Evolutionary conservation across 2,797 vertebrate genomes (phyloP), one percentile per base, ranked within the genome.

Genomic region (Cryptoblepharus egeriae): DNA sequence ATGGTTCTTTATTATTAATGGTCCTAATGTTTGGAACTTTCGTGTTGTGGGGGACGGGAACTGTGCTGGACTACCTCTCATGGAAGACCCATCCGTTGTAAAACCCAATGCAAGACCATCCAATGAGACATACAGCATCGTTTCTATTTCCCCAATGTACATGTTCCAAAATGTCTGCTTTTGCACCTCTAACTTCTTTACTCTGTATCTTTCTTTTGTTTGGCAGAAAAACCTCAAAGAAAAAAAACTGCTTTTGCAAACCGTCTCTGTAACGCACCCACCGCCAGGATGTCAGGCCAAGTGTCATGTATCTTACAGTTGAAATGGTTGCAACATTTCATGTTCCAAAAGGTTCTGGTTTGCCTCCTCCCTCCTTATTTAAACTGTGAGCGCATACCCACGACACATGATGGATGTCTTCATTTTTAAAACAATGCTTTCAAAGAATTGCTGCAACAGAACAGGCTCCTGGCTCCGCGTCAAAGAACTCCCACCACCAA

Each of bases 241-340:
- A 90, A 94, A 95, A 93, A 89, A 91, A 96, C 94, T 96, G 95
- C 94, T 94, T 95, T 95, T 93, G 93, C 94, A 94, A 94, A 92
- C 95, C 81, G 93, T 95, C 91, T 95, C 93, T 92, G 94, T 89
- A 85, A 93, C 0, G 78, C 81, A 92, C 86, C 85, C 83, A 2
- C 24, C 32, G 30, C 20, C 37, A 61, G 24, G 10, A 13, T 15
- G 15, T 35, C 16, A 73, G 30, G 65, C 18, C 26, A 18, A 26
- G 67, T 32, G 37, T n/a, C 30, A 77, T n/a, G 57, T 63, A 69
- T 68, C 76, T 61, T 65, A 42, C 52, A 52, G n/a, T 24, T 28
- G 68, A 87, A 92, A 88, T 89, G 92, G 90, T 94, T 22, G 4
- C 88, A 80, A 86, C 82, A 89, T 49, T 87, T 83, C 91, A 91